Evolutionary conservation across 64 coral and sea anemone genomes (phyloP).

Genomic region (Montipora efflorescens): DNA sequence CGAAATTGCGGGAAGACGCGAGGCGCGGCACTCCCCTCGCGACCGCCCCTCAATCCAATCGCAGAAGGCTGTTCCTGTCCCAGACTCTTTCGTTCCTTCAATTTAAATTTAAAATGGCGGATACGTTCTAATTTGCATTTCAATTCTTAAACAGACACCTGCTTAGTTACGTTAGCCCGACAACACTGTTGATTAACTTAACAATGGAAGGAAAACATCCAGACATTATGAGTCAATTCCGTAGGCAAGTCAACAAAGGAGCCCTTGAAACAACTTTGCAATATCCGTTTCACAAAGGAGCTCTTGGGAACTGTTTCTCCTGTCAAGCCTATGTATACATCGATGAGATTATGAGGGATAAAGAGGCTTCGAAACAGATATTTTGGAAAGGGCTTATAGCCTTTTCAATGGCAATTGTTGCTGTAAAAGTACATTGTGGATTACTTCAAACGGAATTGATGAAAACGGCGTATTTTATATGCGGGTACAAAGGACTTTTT

Average conservation of each 20-base stretch:
- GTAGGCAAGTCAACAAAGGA: constrained; percentile 44
- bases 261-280: not conserved
- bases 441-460: not conserved
- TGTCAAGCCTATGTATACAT: constrained; percentile 14
- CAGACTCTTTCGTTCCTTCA: not conserved
- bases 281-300: constrained; percentile 26
- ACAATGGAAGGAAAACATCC: constrained; percentile 45
- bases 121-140: constrained; percentile 30
- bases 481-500: not conserved
- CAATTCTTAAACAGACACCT: constrained; percentile 6
- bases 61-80: no score
- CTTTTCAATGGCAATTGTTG: not conserved
- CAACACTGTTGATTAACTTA: constrained; percentile 54
- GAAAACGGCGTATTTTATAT: not conserved
- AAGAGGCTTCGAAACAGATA: not conserved
- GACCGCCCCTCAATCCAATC: no score
- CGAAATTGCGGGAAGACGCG: no score
- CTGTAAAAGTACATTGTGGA: not conserved
- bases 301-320: not conserved
- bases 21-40: no score
- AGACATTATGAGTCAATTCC: constrained; percentile 26
- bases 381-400: not conserved
- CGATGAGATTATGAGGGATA: constrained; percentile 2
- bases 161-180: constrained; percentile 38
- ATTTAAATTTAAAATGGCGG: not conserved